Evolutionary conservation across 2,797 vertebrate species (phyloP).

Genomic region (Sebastolobus alascanus): DNA sequence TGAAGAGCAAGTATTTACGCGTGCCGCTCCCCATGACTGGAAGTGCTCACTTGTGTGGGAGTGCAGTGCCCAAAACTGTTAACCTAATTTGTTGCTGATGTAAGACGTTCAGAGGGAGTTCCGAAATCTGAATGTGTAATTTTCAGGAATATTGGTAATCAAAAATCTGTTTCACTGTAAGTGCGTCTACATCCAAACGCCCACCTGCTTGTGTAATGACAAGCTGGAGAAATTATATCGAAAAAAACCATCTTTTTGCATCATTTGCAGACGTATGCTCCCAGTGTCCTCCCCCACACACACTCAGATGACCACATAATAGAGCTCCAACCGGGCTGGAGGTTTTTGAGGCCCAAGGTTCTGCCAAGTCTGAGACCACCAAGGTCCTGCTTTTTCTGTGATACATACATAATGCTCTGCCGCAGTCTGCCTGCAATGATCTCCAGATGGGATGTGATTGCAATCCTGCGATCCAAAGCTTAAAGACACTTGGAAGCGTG

Average conservation of each 20-base stretch:
- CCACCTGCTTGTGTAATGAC: conserved; percentile 22
- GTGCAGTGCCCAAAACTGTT: conserved; percentile 40
- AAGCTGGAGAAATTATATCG: conserved; percentile 7
- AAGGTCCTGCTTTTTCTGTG: conserved; percentile 2
- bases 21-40: conserved; percentile 70
- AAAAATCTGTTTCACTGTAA: conserved; percentile 29
- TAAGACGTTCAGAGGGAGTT: conserved; percentile 52
- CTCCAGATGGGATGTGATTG: not conserved
- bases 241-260: conserved; percentile 9
- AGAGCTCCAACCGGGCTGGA: conserved; percentile 19
- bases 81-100: conserved; percentile 66
- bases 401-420: not conserved
- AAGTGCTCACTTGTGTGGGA: conserved; percentile 69
- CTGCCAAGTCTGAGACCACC: conserved; percentile 25
- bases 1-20: conserved; percentile 66
- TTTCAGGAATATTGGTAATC: conserved; percentile 51
- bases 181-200: conserved; percentile 1
- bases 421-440: not conserved
- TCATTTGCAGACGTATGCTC: conserved; percentile 38
- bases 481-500: not conserved
- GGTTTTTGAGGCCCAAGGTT: conserved; percentile 26
- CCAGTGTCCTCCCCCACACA: conserved; percentile 21
- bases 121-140: conserved; percentile 6
- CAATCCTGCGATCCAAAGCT: not conserved
- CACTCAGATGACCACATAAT: conserved; percentile 43